phyloP scores from a whole-genome alignment of 2,888 invertebrate species.

The Ypsolopha scabrella region DNA sequence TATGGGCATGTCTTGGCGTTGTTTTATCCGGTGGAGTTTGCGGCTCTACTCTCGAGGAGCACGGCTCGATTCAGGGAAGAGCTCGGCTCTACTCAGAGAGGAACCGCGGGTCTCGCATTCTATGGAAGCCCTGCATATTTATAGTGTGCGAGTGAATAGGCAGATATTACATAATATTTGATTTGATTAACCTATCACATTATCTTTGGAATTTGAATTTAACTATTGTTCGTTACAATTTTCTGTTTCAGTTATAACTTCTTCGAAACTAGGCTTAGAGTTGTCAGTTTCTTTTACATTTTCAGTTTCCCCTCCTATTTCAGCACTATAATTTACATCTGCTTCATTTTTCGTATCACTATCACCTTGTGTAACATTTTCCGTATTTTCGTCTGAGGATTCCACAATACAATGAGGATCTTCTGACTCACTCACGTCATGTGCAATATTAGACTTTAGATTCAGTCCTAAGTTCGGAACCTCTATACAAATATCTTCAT shows the following conservation, averaged over 20 bases:
- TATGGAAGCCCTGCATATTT: too few species aligned
- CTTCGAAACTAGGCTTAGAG: conserved; percentile 9
- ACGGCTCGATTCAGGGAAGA: too few species aligned
- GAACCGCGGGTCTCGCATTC: too few species aligned
- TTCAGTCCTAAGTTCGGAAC: conserved; percentile 35
- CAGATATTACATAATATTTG: conserved; percentile 47
- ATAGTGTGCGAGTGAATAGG: too few species aligned
- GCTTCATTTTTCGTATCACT: conserved; percentile 8
- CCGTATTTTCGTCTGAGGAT: conserved; percentile 17
- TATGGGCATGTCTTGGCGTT: too few species aligned
- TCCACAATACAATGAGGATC: conserved; percentile 28
- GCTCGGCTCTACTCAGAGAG: too few species aligned
- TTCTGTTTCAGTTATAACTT: conserved; percentile 16
- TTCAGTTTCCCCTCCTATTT: conserved; percentile 13
- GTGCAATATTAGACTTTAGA: conserved; percentile 6
- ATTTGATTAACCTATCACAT: conserved; percentile 57
- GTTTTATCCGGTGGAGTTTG: too few species aligned
- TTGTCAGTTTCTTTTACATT: not conserved
- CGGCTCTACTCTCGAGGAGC: too few species aligned
- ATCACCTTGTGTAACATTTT: not conserved
- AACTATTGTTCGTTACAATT: conserved; percentile 14
- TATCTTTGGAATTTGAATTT: conserved; percentile 50
- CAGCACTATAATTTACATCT: conserved; percentile 4
- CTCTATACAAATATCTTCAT: conserved; percentile 52
- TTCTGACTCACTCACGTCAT: conserved; percentile 12